Evolutionary conservation across 2,888 invertebrate genomes (phyloP).

Genomic region (Ectemnius cavifrons): DNA sequence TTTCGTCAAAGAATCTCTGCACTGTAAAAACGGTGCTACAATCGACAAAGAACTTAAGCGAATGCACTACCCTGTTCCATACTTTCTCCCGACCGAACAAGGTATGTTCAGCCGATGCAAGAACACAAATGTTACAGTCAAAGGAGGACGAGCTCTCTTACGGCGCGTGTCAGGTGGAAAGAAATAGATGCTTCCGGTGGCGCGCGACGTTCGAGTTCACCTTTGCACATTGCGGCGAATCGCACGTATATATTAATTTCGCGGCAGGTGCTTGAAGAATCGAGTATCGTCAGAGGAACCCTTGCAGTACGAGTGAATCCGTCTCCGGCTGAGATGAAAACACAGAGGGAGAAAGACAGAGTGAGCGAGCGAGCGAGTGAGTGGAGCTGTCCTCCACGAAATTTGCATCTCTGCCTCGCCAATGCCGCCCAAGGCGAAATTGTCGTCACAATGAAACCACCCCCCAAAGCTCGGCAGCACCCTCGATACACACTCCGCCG

Average conservation of each 20-base stretch:
- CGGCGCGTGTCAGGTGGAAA: no score
- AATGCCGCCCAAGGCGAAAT: conserved; percentile 75
- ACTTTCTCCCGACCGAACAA: no score
- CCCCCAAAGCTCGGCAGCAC: conserved; percentile 54
- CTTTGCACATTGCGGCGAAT: no score
- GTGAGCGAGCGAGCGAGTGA: no score
- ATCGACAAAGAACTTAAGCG: no score
- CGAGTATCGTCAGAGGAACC: conserved; percentile 25
- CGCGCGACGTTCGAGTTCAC: no score
- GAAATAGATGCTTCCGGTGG: not conserved
- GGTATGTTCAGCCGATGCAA: no score
- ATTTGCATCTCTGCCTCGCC: conserved; percentile 70
- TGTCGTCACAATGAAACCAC: conserved; percentile 74
- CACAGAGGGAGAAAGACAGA: conserved; percentile 10
- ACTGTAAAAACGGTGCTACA: no score
- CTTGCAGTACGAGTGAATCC: conserved; percentile 42
- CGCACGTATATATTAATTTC: not conserved
- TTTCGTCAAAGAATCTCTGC: no score
- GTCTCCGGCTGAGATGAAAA: conserved; percentile 46
- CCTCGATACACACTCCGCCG: conserved; percentile 51
- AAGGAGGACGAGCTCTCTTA: no score
- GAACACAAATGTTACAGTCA: no score
- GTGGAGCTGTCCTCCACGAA: conserved; percentile 57
- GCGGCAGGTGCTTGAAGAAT: conserved; percentile 13
- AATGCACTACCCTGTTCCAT: no score